Evolutionary conservation across 2,113 vertebrate genomes (phyloP).

Genomic region (Cariama cristata): DNA sequence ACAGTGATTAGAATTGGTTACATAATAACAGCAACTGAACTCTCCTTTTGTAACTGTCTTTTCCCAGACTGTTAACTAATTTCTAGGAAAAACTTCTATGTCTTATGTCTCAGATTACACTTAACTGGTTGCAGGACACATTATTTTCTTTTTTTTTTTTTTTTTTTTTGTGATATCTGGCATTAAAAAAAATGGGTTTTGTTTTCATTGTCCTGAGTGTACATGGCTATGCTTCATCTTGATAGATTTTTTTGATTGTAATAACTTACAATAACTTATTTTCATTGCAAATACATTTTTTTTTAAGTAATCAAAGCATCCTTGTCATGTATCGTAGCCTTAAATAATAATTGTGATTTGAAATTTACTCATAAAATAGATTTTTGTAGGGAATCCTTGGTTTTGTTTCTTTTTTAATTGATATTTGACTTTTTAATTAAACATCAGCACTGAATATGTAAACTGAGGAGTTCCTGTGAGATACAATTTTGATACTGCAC

Average conservation of each 20-base stretch:
- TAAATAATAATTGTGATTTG: neutral
- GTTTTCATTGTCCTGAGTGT: rapidly evolving
- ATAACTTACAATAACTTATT: neutral
- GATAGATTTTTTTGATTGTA: neutral
- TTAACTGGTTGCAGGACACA: neutral
- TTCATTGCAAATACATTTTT: neutral
- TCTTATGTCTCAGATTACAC: neutral
- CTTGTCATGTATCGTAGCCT: neutral
- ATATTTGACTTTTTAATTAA: neutral
- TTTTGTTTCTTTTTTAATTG: neutral
- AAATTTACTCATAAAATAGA: neutral
- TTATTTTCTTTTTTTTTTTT: neutral
- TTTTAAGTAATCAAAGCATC: neutral
- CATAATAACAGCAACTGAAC: neutral
- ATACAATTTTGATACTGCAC: neutral
- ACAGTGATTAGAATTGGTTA: neutral
- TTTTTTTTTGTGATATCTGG: neutral
- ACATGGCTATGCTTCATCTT: neutral
- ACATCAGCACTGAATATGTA: neutral
- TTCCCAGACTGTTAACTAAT: neutral
- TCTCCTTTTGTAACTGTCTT: neutral
- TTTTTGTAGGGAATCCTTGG: neutral
- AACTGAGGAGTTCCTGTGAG: neutral
- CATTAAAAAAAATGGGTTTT: neutral
- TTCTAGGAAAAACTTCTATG: neutral